Percentiles rank a stretch among this genome's conserved stretches.
phyloP scores from a whole-genome alignment of 2,888 invertebrate species.

The Leptinotarsa tumamoca region DNA sequence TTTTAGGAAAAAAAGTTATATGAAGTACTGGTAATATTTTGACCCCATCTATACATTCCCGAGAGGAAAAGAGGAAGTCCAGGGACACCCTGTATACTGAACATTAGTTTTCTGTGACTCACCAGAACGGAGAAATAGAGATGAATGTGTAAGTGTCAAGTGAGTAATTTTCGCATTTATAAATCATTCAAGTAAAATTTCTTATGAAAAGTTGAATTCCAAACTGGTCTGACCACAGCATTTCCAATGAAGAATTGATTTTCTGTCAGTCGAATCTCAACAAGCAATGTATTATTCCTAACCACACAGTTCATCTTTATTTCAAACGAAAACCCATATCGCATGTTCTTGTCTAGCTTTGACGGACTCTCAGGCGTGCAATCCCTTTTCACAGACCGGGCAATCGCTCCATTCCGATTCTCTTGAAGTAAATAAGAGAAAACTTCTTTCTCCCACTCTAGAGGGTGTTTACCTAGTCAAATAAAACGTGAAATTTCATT shows the following conservation, averaged over 20 bases:
- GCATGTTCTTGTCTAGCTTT: background rate
- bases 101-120: too few relatives aligned
- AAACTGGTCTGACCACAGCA: too few relatives aligned
- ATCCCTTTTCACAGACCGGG: background rate
- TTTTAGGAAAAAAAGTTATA: too few relatives aligned
- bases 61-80: too few relatives aligned
- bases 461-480: slow-evolving; percentile 2
- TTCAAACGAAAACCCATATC: background rate
- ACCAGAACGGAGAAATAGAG: too few relatives aligned
- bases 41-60: too few relatives aligned
- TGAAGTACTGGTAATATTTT: too few relatives aligned
- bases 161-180: too few relatives aligned
- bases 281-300: background rate
- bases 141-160: too few relatives aligned
- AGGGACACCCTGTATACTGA: too few relatives aligned
- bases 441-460: background rate
- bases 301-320: background rate
- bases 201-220: too few relatives aligned
- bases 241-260: background rate
- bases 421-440: background rate
- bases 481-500: slow-evolving; percentile 1
- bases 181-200: too few relatives aligned
- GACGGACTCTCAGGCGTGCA: background rate
- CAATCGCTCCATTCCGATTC: background rate
- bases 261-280: background rate